These are phyloP conservation scores for Phrynosoma platyrhinos DNA, from an alignment of 2,113 vertebrate genomes.

Conservation along the genomic window DNA sequence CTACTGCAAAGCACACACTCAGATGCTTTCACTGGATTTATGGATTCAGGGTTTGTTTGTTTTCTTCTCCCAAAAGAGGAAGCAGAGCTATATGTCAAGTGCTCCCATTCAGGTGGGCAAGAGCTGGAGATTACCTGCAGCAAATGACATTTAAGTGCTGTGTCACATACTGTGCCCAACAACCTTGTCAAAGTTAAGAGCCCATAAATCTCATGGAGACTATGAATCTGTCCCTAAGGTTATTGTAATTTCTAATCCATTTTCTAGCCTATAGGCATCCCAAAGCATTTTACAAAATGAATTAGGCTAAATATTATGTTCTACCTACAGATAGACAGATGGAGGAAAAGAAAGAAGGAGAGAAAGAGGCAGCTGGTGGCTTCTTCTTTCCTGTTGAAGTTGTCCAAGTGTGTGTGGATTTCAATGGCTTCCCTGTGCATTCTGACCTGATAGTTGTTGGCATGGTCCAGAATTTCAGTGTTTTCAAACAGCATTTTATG, in stretches of 20 bases:
- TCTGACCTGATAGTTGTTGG: too few species aligned
- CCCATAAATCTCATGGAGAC: constrained; percentile 25
- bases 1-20: not conserved
- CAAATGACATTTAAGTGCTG: constrained; percentile 10
- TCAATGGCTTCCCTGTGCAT: too few species aligned
- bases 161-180: not conserved
- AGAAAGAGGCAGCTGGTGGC: too few species aligned
- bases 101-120: not conserved
- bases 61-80: constrained; percentile 14
- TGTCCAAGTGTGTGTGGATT: too few species aligned
- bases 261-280: not conserved
- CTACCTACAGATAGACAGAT: too few species aligned
- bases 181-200: constrained; percentile 41
- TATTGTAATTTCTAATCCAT: not conserved
- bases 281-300: not conserved
- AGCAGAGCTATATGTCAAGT: not conserved
- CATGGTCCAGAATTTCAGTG: too few species aligned
- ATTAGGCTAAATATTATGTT: not conserved
- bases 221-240: constrained; percentile 23
- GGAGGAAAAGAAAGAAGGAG: too few species aligned
- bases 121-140: constrained; percentile 24
- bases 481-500: too few species aligned
- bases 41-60: not conserved
- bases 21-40: not conserved
- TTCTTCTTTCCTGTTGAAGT: too few species aligned